These are phyloP conservation scores for Griposia aprilina DNA, from an alignment of 2,888 invertebrate genomes.

Conservation along the genomic window DNA sequence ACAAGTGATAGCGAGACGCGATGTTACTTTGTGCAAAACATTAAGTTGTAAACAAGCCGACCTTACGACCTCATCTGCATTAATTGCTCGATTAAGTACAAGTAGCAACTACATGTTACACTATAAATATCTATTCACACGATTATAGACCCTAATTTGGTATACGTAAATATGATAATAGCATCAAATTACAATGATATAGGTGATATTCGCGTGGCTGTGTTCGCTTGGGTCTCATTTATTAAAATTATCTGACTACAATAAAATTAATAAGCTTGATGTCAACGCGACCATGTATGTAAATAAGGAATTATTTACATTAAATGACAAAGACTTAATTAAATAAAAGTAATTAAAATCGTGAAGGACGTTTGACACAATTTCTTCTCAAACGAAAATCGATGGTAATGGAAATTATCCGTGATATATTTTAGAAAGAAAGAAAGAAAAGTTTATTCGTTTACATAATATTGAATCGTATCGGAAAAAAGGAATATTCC, in stretches of 20 bases:
- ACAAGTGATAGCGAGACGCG: slow-evolving; percentile 2
- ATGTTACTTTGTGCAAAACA: slow-evolving; percentile 59
- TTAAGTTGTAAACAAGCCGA: slow-evolving; percentile 53
- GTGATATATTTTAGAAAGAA: not conserved
- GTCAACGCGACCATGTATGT: slow-evolving; percentile 10
- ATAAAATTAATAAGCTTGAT: slow-evolving; percentile 48
- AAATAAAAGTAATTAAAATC: slow-evolving; percentile 1
- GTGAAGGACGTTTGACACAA: not conserved
- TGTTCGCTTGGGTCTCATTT: slow-evolving; percentile 21
- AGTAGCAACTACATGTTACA: slow-evolving; percentile 33
- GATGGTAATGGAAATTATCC: not conserved
- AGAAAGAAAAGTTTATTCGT: too few species aligned
- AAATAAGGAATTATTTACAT: not conserved
- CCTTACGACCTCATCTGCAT: slow-evolving; percentile 66
- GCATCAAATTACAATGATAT: not conserved
- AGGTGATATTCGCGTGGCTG: slow-evolving; percentile 5
- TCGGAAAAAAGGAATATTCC: too few species aligned
- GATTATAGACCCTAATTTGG: slow-evolving; percentile 9
- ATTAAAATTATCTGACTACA: slow-evolving; percentile 47
- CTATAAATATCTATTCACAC: not conserved
- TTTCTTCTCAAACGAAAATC: not conserved
- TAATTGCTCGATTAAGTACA: slow-evolving; percentile 61
- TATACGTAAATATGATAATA: not conserved
- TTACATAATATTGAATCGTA: not conserved
- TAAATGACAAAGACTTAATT: not conserved